Evolutionary conservation across 2,888 invertebrate species (phyloP).

Genomic region (Macaria liturata): DNA sequence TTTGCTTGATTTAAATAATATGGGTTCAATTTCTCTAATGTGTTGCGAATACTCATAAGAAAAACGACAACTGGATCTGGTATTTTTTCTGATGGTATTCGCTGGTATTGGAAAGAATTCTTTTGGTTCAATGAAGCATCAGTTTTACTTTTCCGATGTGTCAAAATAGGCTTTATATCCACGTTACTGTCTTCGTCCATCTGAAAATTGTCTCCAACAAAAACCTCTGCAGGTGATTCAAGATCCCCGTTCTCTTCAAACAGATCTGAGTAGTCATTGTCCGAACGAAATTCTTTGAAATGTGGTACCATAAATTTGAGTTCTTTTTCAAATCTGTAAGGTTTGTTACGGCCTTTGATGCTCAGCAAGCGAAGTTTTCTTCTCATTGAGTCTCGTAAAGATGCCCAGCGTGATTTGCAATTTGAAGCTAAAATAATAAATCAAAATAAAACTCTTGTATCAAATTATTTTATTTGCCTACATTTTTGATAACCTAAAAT

Average conservation of each 20-base stretch:
- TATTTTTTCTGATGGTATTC: neutral
- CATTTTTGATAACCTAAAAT: too few relatives aligned
- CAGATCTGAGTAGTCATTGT: slow-evolving; percentile 51
- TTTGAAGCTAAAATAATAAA: slow-evolving; percentile 46
- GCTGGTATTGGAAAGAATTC: neutral
- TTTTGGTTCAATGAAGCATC: slow-evolving; percentile 28
- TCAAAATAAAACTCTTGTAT: slow-evolving; percentile 29
- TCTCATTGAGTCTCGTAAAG: slow-evolving; percentile 73
- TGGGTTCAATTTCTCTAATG: slow-evolving; percentile 64
- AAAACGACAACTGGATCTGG: slow-evolving; percentile 69
- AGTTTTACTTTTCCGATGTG: slow-evolving; percentile 40
- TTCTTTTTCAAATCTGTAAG: slow-evolving; percentile 70
- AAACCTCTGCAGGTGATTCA: slow-evolving; percentile 52
- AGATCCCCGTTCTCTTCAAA: slow-evolving; percentile 50
- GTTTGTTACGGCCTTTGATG: slow-evolving; percentile 47
- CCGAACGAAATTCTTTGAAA: slow-evolving; percentile 39
- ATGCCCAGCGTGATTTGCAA: slow-evolving; percentile 71
- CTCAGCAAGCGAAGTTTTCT: slow-evolving; percentile 54
- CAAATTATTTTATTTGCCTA: too few relatives aligned
- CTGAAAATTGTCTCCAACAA: slow-evolving; percentile 44
- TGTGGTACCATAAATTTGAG: slow-evolving; percentile 64
- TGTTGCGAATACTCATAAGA: slow-evolving; percentile 64
- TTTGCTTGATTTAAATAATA: slow-evolving; percentile 74
- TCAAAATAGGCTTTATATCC: slow-evolving; percentile 44
- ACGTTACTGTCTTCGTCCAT: slow-evolving; percentile 46